Percentiles rank a stretch among this genome's conserved stretches.
phyloP scores from a whole-genome alignment of 2,113 vertebrate genomes.

The Puntigrus tetrazona region DNA sequence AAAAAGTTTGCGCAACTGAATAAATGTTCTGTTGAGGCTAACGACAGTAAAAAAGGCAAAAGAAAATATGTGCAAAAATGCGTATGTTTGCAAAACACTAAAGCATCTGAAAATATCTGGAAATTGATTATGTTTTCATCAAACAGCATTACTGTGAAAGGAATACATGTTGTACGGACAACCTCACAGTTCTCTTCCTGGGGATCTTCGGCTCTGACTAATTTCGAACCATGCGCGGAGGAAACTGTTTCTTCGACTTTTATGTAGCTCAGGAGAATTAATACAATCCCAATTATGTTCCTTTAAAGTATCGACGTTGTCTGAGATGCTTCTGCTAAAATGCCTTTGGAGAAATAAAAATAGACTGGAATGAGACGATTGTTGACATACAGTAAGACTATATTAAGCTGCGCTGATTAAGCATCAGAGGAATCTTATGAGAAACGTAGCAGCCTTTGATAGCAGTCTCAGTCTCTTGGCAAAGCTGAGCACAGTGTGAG shows the following conservation, averaged over 20 bases:
- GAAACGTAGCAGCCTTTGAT: neutral
- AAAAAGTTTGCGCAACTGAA: slow-evolving; percentile 27
- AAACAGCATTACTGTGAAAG: neutral
- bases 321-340: neutral
- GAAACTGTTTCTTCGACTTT: neutral
- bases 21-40: slow-evolving; percentile 32
- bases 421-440: slow-evolving; percentile 3
- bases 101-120: neutral
- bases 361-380: neutral
- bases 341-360: neutral
- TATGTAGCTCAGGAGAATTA: neutral
- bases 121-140: neutral
- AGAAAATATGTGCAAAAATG: slow-evolving; percentile 22
- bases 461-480: neutral
- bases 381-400: slow-evolving; percentile 1
- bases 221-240: neutral
- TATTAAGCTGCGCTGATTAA: neutral
- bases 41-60: slow-evolving; percentile 45
- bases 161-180: neutral
- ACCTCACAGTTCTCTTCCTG: neutral
- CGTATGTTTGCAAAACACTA: slow-evolving; percentile 25
- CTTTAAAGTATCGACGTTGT: neutral
- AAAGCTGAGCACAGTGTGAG: neutral
- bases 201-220: neutral
- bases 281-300: neutral